Percentiles rank a stretch among this genome's conserved stretches.
phyloP scores from a whole-genome alignment of 2,888 invertebrate species.

The Sinhomidia bicolor region DNA sequence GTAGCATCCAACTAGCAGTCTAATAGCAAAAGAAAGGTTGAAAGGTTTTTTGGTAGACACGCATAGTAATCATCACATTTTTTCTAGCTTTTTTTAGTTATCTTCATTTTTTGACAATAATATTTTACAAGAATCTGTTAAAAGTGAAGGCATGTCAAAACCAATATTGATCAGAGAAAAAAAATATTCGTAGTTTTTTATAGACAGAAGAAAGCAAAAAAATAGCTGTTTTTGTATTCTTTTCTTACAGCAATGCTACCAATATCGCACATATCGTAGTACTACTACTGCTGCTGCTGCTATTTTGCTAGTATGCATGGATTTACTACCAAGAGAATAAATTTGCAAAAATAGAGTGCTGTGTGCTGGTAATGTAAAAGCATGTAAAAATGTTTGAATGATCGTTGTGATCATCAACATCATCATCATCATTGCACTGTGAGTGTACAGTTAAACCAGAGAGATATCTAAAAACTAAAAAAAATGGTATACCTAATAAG shows the following conservation, averaged over 20 bases:
- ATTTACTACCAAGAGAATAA: too few species aligned
- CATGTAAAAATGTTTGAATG: too few species aligned
- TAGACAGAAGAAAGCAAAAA: background rate
- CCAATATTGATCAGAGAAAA: conserved; percentile 59
- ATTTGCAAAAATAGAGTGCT: too few species aligned
- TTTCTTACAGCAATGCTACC: background rate
- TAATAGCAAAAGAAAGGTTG: background rate
- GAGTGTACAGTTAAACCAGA: too few species aligned
- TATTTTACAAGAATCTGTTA: conserved; percentile 44
- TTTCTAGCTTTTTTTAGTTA: background rate
- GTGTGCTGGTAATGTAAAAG: too few species aligned
- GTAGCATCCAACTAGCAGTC: background rate
- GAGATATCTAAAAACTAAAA: too few species aligned
- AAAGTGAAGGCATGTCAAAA: conserved; percentile 62
- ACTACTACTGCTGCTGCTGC: too few species aligned
- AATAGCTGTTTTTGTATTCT: background rate
- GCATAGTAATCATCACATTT: conserved; percentile 28
- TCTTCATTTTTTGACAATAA: conserved; percentile 18
- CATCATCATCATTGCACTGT: too few species aligned
- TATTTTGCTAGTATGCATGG: too few species aligned
- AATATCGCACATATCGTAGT: background rate
- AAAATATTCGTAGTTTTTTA: conserved; percentile 16
- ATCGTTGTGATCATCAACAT: too few species aligned
- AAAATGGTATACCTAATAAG: too few species aligned
- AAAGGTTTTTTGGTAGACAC: background rate